These are phyloP conservation scores for Formicarius rufipectus DNA, from an alignment of 2,113 vertebrate genomes.

Conservation along the genomic window DNA sequence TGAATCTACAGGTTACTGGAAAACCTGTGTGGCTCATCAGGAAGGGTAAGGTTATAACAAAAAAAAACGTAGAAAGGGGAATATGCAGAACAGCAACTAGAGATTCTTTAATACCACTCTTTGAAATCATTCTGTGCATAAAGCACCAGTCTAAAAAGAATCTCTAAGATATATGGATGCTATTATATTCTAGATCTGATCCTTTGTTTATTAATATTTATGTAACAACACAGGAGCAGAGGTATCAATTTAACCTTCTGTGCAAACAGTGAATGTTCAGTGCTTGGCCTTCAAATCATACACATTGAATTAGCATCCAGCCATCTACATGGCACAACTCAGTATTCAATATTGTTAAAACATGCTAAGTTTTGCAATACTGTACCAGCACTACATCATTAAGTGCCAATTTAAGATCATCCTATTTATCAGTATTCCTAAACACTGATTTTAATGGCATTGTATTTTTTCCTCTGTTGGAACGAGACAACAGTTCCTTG, in stretches of 20 bases:
- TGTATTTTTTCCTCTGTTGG: background rate
- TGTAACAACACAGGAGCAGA: background rate
- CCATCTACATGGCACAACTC: background rate
- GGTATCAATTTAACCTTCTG: background rate
- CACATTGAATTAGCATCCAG: too few relatives aligned
- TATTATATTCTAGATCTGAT: background rate
- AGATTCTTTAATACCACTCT: background rate
- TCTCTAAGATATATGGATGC: accelerated
- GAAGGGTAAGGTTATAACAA: background rate
- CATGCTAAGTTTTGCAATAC: background rate
- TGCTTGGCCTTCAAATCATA: background rate
- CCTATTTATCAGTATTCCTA: background rate
- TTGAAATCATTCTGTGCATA: background rate
- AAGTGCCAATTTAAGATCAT: background rate
- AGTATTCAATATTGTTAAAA: background rate
- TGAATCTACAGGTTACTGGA: background rate
- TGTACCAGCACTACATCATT: background rate
- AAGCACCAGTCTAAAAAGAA: background rate
- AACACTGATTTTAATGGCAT: background rate
- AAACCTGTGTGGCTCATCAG: background rate
- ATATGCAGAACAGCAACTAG: background rate
- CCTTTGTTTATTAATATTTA: background rate
- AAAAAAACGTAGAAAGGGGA: background rate
- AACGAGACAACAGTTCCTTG: background rate
- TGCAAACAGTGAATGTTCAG: background rate